These are phyloP conservation scores for Marmota monax DNA, from an alignment of 2,113 vertebrate genomes.

Conservation along the genomic window DNA sequence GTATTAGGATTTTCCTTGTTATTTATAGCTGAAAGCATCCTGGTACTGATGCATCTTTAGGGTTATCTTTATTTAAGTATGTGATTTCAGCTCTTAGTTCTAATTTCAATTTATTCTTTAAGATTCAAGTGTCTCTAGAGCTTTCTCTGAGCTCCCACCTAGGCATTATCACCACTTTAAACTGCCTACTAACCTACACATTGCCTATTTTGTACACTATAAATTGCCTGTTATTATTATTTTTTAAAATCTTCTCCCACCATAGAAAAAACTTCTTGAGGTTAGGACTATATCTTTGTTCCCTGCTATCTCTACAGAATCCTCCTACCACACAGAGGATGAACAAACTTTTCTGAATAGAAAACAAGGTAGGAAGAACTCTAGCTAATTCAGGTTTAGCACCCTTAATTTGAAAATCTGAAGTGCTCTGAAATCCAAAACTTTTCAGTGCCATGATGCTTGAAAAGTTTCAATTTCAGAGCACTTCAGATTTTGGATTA, in stretches of 20 bases:
- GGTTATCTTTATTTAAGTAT: background rate
- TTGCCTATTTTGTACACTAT: too few relatives aligned
- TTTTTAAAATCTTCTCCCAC: background rate
- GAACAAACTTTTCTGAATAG: background rate
- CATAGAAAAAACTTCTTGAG: background rate
- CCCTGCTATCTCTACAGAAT: background rate
- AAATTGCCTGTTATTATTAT: background rate
- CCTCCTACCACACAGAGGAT: background rate
- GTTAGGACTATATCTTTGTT: slow-evolving; percentile 4
- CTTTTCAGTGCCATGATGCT: background rate
- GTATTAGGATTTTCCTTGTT: background rate
- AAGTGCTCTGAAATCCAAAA: background rate
- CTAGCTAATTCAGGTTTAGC: background rate
- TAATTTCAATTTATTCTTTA: slow-evolving; percentile 16
- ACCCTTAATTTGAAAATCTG: background rate
- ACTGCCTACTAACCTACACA: background rate
- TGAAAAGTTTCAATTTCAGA: background rate
- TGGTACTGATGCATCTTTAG: background rate
- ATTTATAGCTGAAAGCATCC: background rate
- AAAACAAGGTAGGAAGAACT: background rate
- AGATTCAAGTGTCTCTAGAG: background rate
- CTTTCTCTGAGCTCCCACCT: background rate
- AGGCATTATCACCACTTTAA: background rate
- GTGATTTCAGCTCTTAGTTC: background rate
- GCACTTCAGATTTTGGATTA: background rate